A percentile compares a stretch with the other conserved stretches of the same genome.
These are phyloP conservation scores for Bactericera cockerelli DNA, from an alignment of 1,140 invertebrate species.

Conservation along the genomic window DNA sequence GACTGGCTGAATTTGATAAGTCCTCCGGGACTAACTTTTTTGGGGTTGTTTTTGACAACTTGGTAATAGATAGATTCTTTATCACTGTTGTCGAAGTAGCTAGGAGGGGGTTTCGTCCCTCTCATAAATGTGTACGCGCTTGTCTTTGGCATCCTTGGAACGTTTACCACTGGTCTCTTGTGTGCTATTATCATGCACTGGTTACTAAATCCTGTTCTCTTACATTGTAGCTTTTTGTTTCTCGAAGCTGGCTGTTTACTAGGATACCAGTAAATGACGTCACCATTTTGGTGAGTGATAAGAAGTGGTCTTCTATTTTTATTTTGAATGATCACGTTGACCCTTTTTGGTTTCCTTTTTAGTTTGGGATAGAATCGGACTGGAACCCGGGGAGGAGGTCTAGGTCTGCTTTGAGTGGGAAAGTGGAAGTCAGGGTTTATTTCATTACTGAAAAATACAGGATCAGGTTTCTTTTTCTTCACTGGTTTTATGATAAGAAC, in stretches of 20 bases:
- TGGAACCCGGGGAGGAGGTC: not conserved
- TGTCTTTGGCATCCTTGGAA: not conserved
- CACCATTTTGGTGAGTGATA: not conserved
- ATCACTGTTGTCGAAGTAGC: not conserved
- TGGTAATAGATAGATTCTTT: not conserved
- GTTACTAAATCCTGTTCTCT: not conserved
- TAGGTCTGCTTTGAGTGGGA: not conserved
- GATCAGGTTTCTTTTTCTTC: not conserved
- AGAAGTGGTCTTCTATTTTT: not conserved
- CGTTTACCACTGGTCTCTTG: not conserved
- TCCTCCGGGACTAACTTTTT: not conserved
- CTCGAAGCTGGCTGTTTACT: not conserved
- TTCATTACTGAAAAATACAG: not conserved
- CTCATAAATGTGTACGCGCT: not conserved
- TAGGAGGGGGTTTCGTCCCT: not conserved
- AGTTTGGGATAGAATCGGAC: not conserved
- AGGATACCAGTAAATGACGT: conserved; percentile 5
- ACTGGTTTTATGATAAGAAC: not conserved
- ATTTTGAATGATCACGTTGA: conserved; percentile 6
- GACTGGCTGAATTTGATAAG: not conserved
- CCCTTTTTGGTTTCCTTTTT: not conserved
- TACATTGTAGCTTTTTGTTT: not conserved
- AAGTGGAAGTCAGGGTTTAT: not conserved
- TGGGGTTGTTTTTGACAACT: not conserved
- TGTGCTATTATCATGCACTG: not conserved